Conservation (phyloP, 2,113 vertebrate species). For the human region DNA sequence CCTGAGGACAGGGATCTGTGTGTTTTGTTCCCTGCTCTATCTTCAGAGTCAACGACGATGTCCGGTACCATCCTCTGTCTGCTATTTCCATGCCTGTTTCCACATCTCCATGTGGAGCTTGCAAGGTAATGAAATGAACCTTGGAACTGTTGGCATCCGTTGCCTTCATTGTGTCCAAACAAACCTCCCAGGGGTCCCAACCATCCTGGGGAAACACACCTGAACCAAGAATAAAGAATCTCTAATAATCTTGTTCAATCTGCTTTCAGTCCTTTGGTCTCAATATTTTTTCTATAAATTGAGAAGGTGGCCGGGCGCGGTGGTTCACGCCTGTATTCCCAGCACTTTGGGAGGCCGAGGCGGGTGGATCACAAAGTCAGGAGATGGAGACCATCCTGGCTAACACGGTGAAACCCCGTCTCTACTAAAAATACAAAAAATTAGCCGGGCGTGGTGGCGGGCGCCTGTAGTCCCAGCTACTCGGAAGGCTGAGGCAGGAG, state of each 20-base stretch:
- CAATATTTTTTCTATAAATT: not conserved
- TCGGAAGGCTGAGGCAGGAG: too few species aligned
- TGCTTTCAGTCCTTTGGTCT: not conserved
- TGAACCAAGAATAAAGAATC: not conserved
- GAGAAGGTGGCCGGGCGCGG: too few species aligned
- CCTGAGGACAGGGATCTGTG: not conserved
- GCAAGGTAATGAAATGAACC: not conserved
- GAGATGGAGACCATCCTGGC: too few species aligned
- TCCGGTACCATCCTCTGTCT: not conserved
- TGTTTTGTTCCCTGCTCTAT: not conserved
- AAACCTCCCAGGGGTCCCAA: not conserved
- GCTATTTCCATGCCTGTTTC: not conserved
- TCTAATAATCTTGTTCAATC: not conserved
- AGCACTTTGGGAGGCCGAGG: too few species aligned
- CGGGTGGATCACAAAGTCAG: too few species aligned
- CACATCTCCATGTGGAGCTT: not conserved
- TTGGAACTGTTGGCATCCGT: not conserved
- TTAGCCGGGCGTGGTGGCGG: accelerated
- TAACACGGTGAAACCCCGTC: too few species aligned
- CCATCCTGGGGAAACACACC: not conserved
- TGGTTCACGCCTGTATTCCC: too few species aligned
- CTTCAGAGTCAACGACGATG: not conserved
- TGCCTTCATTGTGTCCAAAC: not conserved
- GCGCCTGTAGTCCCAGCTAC: too few species aligned
- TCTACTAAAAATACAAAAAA: too few species aligned